A percentile compares a stretch with the other conserved stretches of the same genome.
phyloP scores from a whole-genome alignment of 2,888 invertebrate species.

The Diabrotica balteata region DNA sequence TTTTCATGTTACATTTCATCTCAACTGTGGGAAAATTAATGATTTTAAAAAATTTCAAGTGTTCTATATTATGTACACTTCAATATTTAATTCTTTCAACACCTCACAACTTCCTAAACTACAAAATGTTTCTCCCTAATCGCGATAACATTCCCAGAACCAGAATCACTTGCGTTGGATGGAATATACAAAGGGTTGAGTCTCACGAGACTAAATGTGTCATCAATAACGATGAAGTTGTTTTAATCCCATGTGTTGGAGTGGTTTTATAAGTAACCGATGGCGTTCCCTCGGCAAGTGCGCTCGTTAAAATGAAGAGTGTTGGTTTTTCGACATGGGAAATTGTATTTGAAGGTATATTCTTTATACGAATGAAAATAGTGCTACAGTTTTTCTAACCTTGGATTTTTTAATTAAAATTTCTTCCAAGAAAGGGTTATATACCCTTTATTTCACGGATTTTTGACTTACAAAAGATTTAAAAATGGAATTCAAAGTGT shows the following conservation, averaged over 20 bases:
- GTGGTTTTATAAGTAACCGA: slow-evolving; percentile 16
- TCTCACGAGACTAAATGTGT: slow-evolving; percentile 28
- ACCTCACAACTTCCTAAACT: neutral
- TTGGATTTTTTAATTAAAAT: too few relatives aligned
- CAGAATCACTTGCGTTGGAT: slow-evolving; percentile 3
- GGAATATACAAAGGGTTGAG: slow-evolving; percentile 27
- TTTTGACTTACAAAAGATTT: too few relatives aligned
- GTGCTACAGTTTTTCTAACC: too few relatives aligned
- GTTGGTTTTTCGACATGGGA: neutral
- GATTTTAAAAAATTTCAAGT: too few relatives aligned
- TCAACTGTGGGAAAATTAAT: too few relatives aligned
- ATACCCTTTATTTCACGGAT: too few relatives aligned
- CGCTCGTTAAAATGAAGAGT: neutral
- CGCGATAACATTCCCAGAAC: slow-evolving; percentile 11
- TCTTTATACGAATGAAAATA: too few relatives aligned
- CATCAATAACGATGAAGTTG: slow-evolving; percentile 25
- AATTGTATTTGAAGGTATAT: too few relatives aligned
- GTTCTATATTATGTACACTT: too few relatives aligned
- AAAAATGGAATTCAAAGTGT: too few relatives aligned
- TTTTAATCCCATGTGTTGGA: slow-evolving; percentile 27
- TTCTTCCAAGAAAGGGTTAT: too few relatives aligned
- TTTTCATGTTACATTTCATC: too few relatives aligned
- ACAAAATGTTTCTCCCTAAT: neutral
- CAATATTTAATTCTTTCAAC: neutral
- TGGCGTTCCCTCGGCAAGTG: neutral